A percentile compares a stretch with the other conserved stretches of the same genome.
Evolutionary conservation across 30 jellyfish, hydroid and myxozoan genomes (phyloP).

Genomic region (Aurelia coerulea): DNA sequence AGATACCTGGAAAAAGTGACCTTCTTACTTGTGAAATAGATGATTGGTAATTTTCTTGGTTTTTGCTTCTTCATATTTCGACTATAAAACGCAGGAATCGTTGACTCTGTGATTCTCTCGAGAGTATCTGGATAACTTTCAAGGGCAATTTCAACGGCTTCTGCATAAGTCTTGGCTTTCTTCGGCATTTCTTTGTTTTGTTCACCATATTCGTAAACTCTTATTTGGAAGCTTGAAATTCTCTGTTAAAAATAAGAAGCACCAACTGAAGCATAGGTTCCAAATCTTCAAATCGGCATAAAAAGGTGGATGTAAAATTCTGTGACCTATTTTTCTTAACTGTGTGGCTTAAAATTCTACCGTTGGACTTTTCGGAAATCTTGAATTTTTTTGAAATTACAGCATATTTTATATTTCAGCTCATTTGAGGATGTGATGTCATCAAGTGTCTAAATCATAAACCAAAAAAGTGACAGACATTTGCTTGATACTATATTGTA

Average conservation of each 20-base stretch:
- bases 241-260: background rate
- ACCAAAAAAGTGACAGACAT: no score
- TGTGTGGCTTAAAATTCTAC: no score
- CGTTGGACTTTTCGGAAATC: no score
- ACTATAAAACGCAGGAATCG: constrained; percentile 57
- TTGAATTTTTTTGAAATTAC: no score
- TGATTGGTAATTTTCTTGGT: constrained; percentile 74
- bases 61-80: constrained; percentile 49
- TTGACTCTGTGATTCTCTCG: constrained; percentile 46
- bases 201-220: constrained; percentile 70
- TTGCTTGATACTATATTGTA: no score
- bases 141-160: constrained; percentile 61
- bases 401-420: no score
- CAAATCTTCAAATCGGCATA: no score
- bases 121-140: constrained; percentile 74
- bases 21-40: constrained; percentile 56
- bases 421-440: no score
- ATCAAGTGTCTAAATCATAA: no score
- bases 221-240: constrained; percentile 28
- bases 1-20: background rate
- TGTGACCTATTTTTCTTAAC: no score
- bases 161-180: constrained; percentile 31
- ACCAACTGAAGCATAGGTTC: no score
- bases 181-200: constrained; percentile 55
- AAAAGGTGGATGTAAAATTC: no score